Evolutionary conservation across 2,113 vertebrate species (phyloP), one percentile per base, ranked within the genome.

Genomic region (Notiomystis cincta): DNA sequence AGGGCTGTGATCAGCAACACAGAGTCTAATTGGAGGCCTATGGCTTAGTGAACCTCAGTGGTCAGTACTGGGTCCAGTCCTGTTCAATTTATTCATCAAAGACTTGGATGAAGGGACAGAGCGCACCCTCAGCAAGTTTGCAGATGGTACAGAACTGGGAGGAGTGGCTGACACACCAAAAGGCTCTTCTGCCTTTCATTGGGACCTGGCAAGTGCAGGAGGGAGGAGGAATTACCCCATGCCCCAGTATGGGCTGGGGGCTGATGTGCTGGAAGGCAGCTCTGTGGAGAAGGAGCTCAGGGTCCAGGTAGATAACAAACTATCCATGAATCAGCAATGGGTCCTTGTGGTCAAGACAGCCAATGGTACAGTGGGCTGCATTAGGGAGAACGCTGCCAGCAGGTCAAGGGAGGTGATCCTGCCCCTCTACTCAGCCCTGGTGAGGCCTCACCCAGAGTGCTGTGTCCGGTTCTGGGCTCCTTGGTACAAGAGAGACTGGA

Each of bases 1-100:
- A 38, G 45, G 15, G n/a, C n/a, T 45, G 22, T 58, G 51, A 3
- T 45, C 87, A 51, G 33, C 0, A 0, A 33, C 31, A 48, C 3
- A 0, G 15, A 61, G 27, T 10, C 48, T 42, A 6, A 22, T 2
- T 89, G 42, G 2, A 56, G 44, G 44, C 10, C 30, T 61, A 40
- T 47, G 40, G 13, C 15, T 71, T 38, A 45, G 16, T 16, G 27
- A 15, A 3, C 27, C 27, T 33, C 28, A 33, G 51, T 16, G 37
- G 10, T 42, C 27, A 24, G 12, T 20, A 33, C 2, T 65, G 60
- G 15, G 7, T 33, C 15, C 51, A 33, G 37, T 15, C 44, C 37
- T 42, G 42, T 57, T 57, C 37, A 4, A 1, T 15, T 9, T n/a
- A 7, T 8, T 58, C 37, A 66, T 45, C 37, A 51, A 33, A 58